Evolutionary conservation across 1,140 invertebrate genomes (phyloP).

Genomic region (Nasonia vitripennis): DNA sequence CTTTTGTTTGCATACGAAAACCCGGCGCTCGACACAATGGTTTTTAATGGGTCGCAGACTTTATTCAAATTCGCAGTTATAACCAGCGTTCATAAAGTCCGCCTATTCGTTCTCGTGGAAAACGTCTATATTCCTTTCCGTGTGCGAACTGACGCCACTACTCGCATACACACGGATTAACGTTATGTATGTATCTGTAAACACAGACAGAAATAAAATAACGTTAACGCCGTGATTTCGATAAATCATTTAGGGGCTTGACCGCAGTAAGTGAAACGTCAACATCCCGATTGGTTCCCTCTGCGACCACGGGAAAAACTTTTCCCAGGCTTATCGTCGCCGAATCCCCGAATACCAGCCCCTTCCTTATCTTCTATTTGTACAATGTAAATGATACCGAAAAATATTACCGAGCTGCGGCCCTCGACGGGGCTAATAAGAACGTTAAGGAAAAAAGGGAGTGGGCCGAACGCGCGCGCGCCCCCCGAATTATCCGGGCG

Average conservation of each 20-base stretch:
- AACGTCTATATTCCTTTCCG: not conserved
- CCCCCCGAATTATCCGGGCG: conserved; percentile 1
- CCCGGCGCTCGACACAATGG: not conserved
- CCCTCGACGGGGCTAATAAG: not conserved
- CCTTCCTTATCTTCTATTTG: conserved; percentile 9
- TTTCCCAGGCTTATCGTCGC: not conserved
- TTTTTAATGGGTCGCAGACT: not conserved
- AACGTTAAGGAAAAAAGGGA: not conserved
- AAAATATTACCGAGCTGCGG: not conserved
- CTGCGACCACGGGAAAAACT: not conserved
- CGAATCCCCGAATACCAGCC: not conserved
- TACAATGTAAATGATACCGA: conserved; percentile 9
- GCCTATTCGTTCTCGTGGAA: not conserved
- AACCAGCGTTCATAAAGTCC: not conserved
- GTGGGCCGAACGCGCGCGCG: not conserved
- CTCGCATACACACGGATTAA: not conserved
- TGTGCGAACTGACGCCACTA: not conserved
- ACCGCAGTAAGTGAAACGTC: not conserved
- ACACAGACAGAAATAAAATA: not conserved
- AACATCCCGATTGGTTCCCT: not conserved
- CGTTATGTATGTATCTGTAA: no score
- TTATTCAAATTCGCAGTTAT: not conserved
- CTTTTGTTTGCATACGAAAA: conserved; percentile 7
- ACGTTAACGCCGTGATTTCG: not conserved
- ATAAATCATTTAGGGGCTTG: not conserved